Percentiles rank a stretch among this genome's conserved stretches.
Evolutionary conservation across 2,888 invertebrate species (phyloP).

Genomic region (Sericinus montela): DNA sequence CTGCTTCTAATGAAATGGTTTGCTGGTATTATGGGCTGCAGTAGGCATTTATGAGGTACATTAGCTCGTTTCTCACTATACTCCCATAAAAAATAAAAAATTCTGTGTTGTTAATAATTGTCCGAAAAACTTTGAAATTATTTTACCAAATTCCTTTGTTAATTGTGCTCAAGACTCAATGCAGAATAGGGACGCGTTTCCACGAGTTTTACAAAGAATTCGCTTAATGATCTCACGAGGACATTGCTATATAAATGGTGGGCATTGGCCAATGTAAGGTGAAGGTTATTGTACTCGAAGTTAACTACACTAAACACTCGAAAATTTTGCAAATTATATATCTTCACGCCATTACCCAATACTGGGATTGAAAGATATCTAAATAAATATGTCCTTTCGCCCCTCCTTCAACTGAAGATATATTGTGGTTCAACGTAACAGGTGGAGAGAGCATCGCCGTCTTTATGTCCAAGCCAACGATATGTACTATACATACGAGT

Average conservation of each 20-base stretch:
- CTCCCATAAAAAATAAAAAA: background rate
- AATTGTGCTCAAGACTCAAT: constrained; percentile 3
- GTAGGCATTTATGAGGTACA: too few relatives aligned
- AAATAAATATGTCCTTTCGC: too few relatives aligned
- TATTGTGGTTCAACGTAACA: too few relatives aligned
- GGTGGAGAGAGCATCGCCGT: too few relatives aligned
- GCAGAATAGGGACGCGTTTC: background rate
- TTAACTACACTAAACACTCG: background rate
- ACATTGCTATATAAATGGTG: background rate
- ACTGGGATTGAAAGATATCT: too few relatives aligned
- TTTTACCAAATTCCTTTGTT: constrained; percentile 5
- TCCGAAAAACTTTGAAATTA: constrained; percentile 7
- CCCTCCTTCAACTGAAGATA: too few relatives aligned
- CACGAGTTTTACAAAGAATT: constrained; percentile 6
- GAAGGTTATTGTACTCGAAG: background rate
- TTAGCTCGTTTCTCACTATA: too few relatives aligned
- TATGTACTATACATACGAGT: too few relatives aligned
- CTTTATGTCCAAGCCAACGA: too few relatives aligned
- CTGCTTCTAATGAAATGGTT: too few relatives aligned
- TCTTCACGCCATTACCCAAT: too few relatives aligned
- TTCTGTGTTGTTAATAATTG: background rate
- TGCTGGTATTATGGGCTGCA: too few relatives aligned
- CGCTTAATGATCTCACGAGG: constrained; percentile 5
- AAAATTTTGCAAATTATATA: background rate
- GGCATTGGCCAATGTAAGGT: background rate